phyloP scores from a whole-genome alignment of 2,797 vertebrate species.

The Rhincodon typus region DNA sequence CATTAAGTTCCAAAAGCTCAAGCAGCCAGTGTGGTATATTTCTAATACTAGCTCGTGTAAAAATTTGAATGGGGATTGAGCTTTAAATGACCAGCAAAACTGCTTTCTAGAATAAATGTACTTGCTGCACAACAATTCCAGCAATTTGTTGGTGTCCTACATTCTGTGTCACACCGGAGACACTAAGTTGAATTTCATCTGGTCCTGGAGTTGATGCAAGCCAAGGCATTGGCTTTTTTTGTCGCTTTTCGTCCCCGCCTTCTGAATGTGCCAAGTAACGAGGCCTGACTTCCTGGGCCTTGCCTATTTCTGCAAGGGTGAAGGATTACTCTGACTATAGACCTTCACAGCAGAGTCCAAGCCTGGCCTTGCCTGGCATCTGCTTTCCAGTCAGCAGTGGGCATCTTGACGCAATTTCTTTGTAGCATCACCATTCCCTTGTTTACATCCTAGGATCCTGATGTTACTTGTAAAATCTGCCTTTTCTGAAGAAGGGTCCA shows the following conservation, averaged over 20 bases:
- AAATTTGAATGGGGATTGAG: neutral
- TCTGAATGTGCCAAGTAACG: neutral
- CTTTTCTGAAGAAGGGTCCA: no score
- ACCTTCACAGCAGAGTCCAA: neutral
- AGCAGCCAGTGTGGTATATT: no score
- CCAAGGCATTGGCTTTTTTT: neutral
- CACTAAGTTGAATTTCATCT: neutral
- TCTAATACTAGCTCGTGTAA: no score
- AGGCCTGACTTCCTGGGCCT: neutral
- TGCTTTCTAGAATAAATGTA: neutral
- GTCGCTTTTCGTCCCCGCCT: neutral
- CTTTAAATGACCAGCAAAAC: neutral
- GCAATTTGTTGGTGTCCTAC: neutral
- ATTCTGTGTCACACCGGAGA: neutral
- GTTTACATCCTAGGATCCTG: neutral
- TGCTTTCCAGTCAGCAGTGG: neutral
- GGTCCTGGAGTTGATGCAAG: neutral
- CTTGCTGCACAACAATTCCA: neutral
- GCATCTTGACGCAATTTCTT: neutral
- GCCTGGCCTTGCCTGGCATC: neutral
- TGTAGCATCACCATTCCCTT: no score
- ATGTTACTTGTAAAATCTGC: neutral
- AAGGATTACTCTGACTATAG: neutral
- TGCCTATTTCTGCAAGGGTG: neutral
- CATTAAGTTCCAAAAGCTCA: no score